phyloP scores from a whole-genome alignment of 2,888 invertebrate species.

The Polyploca ridens region DNA sequence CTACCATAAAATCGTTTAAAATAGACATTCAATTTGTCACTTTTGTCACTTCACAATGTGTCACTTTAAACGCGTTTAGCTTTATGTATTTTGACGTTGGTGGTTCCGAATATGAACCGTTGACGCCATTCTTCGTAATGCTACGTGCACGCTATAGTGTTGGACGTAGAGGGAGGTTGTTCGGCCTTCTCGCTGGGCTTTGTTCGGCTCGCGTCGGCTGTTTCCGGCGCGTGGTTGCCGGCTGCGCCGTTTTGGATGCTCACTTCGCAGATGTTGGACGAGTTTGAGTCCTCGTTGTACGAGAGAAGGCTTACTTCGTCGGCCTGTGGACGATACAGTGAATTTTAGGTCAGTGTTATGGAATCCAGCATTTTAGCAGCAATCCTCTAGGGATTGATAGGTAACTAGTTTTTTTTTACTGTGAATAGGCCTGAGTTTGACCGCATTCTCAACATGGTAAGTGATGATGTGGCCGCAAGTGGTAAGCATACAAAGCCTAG shows the following conservation, averaged over 20 bases:
- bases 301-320: slow-evolving; percentile 74
- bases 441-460: no score
- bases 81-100: slow-evolving; percentile 47
- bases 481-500: no score
- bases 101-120: slow-evolving; percentile 72
- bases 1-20: neutral
- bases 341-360: neutral
- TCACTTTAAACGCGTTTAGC: slow-evolving; percentile 46
- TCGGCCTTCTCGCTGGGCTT: slow-evolving; percentile 45
- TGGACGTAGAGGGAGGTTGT: slow-evolving; percentile 57
- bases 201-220: slow-evolving; percentile 22
- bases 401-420: no score
- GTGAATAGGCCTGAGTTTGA: no score
- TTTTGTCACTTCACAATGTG: slow-evolving; percentile 6
- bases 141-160: slow-evolving; percentile 76
- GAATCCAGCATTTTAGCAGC: no score
- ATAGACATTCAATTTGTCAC: slow-evolving; percentile 7
- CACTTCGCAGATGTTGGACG: slow-evolving; percentile 73
- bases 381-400: no score
- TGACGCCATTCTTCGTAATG: slow-evolving; percentile 75
- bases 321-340: slow-evolving; percentile 52
- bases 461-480: no score
- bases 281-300: slow-evolving; percentile 79
- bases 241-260: slow-evolving; percentile 56
- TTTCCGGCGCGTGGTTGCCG: slow-evolving; percentile 11